Base-by-base conservation (phyloP, 2,888 invertebrate species). In the Drosophila pegasa region DNA sequence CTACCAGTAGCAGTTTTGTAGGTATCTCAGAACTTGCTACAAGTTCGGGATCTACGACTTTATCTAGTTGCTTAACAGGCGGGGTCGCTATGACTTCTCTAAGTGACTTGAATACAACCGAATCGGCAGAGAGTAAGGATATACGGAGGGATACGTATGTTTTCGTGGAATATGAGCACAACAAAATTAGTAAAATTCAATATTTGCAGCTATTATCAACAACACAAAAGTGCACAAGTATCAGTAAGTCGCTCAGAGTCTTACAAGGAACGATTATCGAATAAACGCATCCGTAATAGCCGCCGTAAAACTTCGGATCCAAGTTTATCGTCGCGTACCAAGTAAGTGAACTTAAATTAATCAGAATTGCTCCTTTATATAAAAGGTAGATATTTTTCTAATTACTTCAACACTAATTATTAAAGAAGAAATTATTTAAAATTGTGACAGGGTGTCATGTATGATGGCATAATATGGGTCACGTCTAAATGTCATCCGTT, bases 251-350 rank as follows among this genome's bases (percentile, higher is more conserved):
- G 95, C 78, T 95, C 95, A 72, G 96, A 95, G 91, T 95, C 95
- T 90, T 95, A 95, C 91, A 95, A 95, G 91, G 95, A 95, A 90
- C 93, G 94, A 82, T 93, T 94, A 81, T 94, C 94, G 14, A 94
- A 95, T 94, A 93, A 93, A 87, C 94, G 95, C 85, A 95, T 95
- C 90, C 93, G 95, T 72, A 92, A 91, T 65, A 95, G 95, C 90
- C 94, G 95, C 85, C 93, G 96, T 88, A 96, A 96, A 93, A 95
- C 95, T 85, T 96, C 96, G 89, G 96, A 96, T 93, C 96, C 96
- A 48, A 96, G 95, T 92, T 94, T 96, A 87, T 89, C 91, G 59
- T 95, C 95, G 74, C 95, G 95, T 91, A 94, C 94, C 72, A 91
- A 89, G 95, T 95, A 91, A 94, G 94, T 93, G 75, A 38, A 31